Percentiles rank a stretch among this genome's conserved stretches.
Conservation (phyloP, 2,113 vertebrate species). For the Lampris incognitus region DNA sequence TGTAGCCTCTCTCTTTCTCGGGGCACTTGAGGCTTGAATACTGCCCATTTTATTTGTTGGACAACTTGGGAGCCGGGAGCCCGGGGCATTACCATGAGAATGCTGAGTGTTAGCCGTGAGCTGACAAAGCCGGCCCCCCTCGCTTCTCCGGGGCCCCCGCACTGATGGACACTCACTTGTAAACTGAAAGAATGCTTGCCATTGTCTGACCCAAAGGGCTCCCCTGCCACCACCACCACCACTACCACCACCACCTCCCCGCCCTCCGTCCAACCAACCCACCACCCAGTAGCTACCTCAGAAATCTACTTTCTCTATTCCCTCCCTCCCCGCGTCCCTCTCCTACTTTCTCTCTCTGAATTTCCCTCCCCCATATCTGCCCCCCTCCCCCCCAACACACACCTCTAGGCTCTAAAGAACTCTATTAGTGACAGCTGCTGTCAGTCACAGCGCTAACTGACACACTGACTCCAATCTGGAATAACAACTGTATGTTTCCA, state of each 20-base stretch:
- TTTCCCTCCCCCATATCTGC: conserved; percentile 49
- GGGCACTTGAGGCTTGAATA: conserved; percentile 88
- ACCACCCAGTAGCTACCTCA: conserved; percentile 79
- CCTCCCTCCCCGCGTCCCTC: conserved; percentile 54
- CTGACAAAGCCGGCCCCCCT: conserved; percentile 92
- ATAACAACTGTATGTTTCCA: conserved; percentile 77
- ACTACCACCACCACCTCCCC: conserved; percentile 54
- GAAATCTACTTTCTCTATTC: conserved; percentile 69
- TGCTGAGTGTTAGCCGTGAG: conserved; percentile 89
- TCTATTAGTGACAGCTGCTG: conserved; percentile 76
- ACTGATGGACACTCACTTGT: conserved; percentile 95
- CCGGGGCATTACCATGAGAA: conserved; percentile 95
- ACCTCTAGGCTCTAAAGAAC: conserved; percentile 73
- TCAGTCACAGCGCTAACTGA: conserved; percentile 73
- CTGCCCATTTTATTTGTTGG: conserved; percentile 96
- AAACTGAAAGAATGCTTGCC: conserved; percentile 94
- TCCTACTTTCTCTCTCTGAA: conserved; percentile 69
- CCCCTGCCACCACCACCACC: conserved; percentile 75
- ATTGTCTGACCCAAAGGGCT: conserved; percentile 87
- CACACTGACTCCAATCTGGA: conserved; percentile 50
- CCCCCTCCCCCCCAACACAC: conserved; percentile 35
- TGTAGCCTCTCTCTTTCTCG: conserved; percentile 78
- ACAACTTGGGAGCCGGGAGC: conserved; percentile 92
- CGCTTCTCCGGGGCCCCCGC: conserved; percentile 84
- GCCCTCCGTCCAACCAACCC: conserved; percentile 71